Base-by-base conservation (phyloP, 2,797 vertebrate genomes). In the Hoplostethus atlanticus region DNA sequence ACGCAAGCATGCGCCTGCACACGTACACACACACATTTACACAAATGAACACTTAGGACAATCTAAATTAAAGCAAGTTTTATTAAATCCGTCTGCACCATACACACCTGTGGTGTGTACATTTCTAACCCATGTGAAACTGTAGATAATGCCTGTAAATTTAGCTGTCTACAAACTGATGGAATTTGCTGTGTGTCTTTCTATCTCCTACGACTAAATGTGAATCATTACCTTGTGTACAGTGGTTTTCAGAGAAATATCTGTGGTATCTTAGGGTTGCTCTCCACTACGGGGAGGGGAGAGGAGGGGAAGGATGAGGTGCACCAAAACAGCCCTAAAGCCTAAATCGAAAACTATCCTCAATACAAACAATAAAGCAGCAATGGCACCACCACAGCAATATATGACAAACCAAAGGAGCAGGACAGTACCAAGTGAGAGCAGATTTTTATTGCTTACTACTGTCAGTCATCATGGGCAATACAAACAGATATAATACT, bases 391-490 rank as follows among this genome's bases (percentile, higher is more conserved):
- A 67, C 61, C 46, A 71, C 51, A 89, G 92, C 89, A 92, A 93
- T 90, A 88, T 63, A 84, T 56, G 46, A 76, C 36, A 89, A 90
- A 84, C 86, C 91, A 93, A 94, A 92, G 82, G 72, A 86, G 59
- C 71, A 55, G 21, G 17, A 78, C 55, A 74, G 31, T 34, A 76
- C 30, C 17, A 72, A 52, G 52, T 66, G 55, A 64, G 54, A 53
- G 61, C 64, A 67, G 65, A 64, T 52, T 48, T 65, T 16, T 40
- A 40, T 12, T 15, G 57, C 56, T 53, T 58, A 69, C 12, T 42
- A 64, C 34, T 75, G 15, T 60, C 71, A 74, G 56, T 40, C 66
- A 76, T 50, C 77, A 25, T 44, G 28, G 58, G 60, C 40, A 57
- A 58, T n/a, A 73, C 53, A 74, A 75, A 78, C 36, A 53, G 48